Percentiles rank a stretch among this genome's conserved stretches.
Conservation (phyloP, 2,888 invertebrate genomes). For the Orthosia cruda region DNA sequence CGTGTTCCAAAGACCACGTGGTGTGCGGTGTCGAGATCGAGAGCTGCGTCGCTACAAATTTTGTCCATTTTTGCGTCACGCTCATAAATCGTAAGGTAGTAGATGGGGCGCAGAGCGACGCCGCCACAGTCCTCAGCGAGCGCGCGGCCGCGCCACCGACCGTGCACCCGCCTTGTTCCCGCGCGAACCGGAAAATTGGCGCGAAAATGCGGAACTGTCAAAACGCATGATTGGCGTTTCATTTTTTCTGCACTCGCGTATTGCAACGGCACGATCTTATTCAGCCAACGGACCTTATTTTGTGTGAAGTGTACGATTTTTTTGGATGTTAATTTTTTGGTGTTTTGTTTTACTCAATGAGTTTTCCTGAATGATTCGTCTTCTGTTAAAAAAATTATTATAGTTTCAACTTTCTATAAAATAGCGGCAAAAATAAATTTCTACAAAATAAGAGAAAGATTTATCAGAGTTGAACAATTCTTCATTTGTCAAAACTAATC, state of each 20-base stretch:
- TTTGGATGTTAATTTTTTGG: constrained; percentile 55
- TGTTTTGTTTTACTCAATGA: constrained; percentile 49
- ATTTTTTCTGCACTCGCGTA: constrained; percentile 69
- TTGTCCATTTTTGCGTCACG: constrained; percentile 88
- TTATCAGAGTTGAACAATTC: constrained; percentile 30
- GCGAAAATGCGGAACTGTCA: constrained; percentile 90
- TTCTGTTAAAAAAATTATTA: constrained; percentile 18
- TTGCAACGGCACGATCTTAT: constrained; percentile 61
- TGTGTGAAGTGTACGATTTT: constrained; percentile 70
- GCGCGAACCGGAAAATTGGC: constrained; percentile 88
- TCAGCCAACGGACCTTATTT: constrained; percentile 63
- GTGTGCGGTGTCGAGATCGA: constrained; percentile 73
- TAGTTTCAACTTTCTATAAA: not conserved
- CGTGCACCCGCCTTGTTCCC: constrained; percentile 78
- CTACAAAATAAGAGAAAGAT: not conserved
- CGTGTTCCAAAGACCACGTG: constrained; percentile 69
- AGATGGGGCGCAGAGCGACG: constrained; percentile 81
- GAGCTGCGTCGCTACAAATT: constrained; percentile 71
- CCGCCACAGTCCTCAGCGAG: constrained; percentile 84
- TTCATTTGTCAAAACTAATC: constrained; percentile 61
- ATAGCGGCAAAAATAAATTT: not conserved
- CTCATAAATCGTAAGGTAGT: constrained; percentile 87
- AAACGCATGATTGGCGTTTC: constrained; percentile 78
- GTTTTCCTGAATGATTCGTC: constrained; percentile 65
- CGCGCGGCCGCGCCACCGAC: constrained; percentile 84